Evolutionary conservation across 2,113 vertebrate species (phyloP).

Genomic region (Calidris pugnax): DNA sequence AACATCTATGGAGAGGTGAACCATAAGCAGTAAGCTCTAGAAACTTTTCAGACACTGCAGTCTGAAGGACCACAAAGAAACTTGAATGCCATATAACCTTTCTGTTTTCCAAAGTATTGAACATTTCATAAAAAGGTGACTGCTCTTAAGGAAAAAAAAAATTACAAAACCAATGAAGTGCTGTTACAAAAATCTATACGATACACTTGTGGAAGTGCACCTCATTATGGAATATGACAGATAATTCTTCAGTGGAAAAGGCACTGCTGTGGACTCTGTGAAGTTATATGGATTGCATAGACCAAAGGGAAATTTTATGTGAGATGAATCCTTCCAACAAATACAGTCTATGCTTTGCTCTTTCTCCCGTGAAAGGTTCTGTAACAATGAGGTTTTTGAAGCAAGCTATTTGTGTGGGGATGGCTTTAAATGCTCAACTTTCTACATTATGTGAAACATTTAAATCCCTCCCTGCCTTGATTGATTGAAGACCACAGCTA

Average conservation of each 20-base stretch:
- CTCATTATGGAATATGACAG: conserved; percentile 51
- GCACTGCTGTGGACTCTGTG: not conserved
- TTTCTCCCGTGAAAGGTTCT: not conserved
- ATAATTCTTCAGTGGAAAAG: conserved; percentile 47
- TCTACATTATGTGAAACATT: not conserved
- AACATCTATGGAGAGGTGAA: not conserved
- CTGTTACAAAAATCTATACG: conserved; percentile 59
- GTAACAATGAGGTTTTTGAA: not conserved
- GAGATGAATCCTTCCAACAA: conserved; percentile 24
- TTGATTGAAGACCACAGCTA: not conserved
- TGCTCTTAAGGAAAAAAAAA: conserved; percentile 20
- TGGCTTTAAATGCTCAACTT: conserved; percentile 7
- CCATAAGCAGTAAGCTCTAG: not conserved
- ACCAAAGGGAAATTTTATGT: conserved; percentile 24
- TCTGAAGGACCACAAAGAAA: not conserved
- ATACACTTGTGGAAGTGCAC: conserved; percentile 28
- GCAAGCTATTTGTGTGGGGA: not conserved
- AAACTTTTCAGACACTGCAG: not conserved
- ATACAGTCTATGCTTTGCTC: not conserved
- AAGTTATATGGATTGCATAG: not conserved
- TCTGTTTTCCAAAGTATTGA: conserved; percentile 18
- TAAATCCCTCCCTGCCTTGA: not conserved
- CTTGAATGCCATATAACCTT: not conserved
- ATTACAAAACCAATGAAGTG: conserved; percentile 40
- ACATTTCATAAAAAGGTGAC: not conserved